A percentile compares a stretch with the other conserved stretches of the same genome.
phyloP scores from a whole-genome alignment of 2,888 invertebrate genomes.

The Heliconius ethilla region DNA sequence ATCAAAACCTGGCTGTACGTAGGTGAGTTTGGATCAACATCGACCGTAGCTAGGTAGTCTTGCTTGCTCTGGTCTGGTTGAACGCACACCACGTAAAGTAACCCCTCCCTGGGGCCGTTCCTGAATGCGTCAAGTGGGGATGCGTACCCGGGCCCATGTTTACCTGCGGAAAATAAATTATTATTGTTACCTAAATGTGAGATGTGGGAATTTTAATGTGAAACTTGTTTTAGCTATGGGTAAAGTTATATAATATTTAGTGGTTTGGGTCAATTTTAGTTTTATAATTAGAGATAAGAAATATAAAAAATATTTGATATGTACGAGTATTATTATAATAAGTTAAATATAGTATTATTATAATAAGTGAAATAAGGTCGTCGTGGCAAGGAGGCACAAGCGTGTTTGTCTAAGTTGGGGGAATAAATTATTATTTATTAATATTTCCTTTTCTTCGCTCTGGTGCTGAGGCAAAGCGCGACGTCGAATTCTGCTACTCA shows the following conservation, averaged over 20 bases:
- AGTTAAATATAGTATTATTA: no score
- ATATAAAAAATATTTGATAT: no score
- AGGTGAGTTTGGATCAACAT: constrained; percentile 93
- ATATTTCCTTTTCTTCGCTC: no score
- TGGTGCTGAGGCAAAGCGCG: no score
- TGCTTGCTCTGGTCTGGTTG: constrained; percentile 88
- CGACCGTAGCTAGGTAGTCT: constrained; percentile 95
- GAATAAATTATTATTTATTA: no score
- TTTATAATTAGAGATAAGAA: no score
- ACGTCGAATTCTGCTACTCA: no score
- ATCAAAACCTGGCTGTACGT: constrained; percentile 89
- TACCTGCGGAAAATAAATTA: constrained; percentile 57
- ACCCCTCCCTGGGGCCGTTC: constrained; percentile 90
- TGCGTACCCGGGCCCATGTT: constrained; percentile 86
- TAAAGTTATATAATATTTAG: constrained; percentile 2
- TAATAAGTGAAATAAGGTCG: no score
- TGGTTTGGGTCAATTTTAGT: no score
- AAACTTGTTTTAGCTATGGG: constrained; percentile 31
- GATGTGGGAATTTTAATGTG: constrained; percentile 37
- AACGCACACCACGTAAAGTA: constrained; percentile 95
- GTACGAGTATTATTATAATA: no score
- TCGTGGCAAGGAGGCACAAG: no score
- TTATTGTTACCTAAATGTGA: constrained; percentile 39
- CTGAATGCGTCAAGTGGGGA: constrained; percentile 91
- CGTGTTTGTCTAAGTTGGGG: no score